Evolutionary conservation across 2,113 vertebrate species (phyloP), one percentile per base, ranked within the genome.

Genomic region (Ammospiza caudacuta): DNA sequence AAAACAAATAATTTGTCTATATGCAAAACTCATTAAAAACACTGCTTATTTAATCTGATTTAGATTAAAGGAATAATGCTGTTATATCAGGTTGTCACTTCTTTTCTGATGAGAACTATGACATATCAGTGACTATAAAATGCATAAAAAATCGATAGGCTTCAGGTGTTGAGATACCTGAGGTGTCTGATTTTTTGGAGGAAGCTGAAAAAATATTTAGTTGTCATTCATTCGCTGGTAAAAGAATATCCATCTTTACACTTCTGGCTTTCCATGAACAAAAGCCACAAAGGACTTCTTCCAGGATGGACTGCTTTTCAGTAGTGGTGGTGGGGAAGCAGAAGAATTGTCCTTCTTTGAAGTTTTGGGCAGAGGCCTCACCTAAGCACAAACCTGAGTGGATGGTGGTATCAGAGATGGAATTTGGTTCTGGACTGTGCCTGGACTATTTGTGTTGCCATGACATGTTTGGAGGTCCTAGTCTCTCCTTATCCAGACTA

Each of bases 21-120:
- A 83, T 83, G 52, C 49, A 44, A 92, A 80, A 61, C 11, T 81
- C 18, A 73, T 79, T 84, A 35, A 80, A 63, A 39, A 44, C 11
- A 35, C 28, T 83, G 25, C 15, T 54, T 49, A 31, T 47, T 59
- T 72, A 69, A n/a, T 23, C 10, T 76, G 23, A 57, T 8, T 68
- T 64, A 73, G 37, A 82, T 67, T 72, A 91, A 90, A 92, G n/a
- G 37, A 77, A 52, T 43, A 77, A 49, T 70, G 23, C 14, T 61
- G 11, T 64, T 92, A 20, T 28, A 44, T 41, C 13, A 74, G 29
- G 17, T 52, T 84, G n/a, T 14, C 37, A 64, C 55, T 20, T 90
- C 92, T 92, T 74, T 92, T 72, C 73, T 82, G 37, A 51, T 70
- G 22, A 84, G 72, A 70, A 68, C 7, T 7, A 51, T 49, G 49